phyloP scores from a whole-genome alignment of 2,113 vertebrate genomes.

The Edolisoma coerulescens region DNA sequence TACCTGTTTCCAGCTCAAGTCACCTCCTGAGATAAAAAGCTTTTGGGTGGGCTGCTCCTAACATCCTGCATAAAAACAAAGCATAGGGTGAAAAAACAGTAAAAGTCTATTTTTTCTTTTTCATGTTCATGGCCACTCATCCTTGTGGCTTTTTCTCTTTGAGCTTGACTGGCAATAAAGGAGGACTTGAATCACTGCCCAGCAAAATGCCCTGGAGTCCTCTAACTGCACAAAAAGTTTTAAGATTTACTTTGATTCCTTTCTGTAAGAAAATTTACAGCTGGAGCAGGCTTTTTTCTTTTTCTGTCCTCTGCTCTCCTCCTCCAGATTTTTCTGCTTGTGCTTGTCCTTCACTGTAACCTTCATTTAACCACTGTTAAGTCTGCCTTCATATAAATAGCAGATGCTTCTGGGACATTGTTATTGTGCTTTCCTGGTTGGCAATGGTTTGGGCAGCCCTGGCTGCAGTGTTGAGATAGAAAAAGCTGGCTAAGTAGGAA shows the following conservation, averaged over 20 bases:
- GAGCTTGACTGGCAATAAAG: not conserved
- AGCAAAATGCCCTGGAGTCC: not conserved
- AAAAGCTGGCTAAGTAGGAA: not conserved
- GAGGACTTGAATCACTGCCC: not conserved
- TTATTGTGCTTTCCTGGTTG: not conserved
- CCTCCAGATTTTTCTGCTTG: not conserved
- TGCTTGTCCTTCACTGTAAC: not conserved
- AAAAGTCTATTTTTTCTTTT: not conserved
- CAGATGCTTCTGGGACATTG: not conserved
- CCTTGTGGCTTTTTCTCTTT: not conserved
- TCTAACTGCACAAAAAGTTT: not conserved
- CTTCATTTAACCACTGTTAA: not conserved
- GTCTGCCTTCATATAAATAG: not conserved
- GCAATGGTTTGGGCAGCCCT: not conserved
- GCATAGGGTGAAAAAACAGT: not conserved
- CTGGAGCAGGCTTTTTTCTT: not conserved
- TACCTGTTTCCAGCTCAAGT: constrained; percentile 4
- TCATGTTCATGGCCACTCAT: not conserved
- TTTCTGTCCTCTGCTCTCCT: not conserved
- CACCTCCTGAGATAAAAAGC: not conserved
- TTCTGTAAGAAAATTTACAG: not conserved
- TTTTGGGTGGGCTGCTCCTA: not conserved
- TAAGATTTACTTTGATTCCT: not conserved
- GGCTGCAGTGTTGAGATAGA: not conserved
- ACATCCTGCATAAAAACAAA: not conserved